These are phyloP conservation scores for Muraenolepis orangiensis DNA, from an alignment of 2,797 vertebrate genomes.

Conservation along the genomic window DNA sequence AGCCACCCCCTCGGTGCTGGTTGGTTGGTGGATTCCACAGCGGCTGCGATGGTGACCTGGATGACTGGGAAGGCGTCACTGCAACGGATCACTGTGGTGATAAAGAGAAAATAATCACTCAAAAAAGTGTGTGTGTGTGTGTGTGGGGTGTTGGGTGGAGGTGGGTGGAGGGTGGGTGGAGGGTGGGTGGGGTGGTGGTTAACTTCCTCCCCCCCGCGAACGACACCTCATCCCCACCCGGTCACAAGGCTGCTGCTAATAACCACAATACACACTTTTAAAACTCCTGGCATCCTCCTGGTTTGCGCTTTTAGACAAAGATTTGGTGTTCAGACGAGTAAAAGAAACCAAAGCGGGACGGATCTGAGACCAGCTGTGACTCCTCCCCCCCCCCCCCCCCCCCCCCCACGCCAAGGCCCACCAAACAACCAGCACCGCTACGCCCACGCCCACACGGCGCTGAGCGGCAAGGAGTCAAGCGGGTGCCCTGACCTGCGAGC, in stretches of 20 bases:
- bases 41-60: too few species aligned
- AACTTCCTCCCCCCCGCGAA: too few species aligned
- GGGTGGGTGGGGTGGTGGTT: constrained; percentile 7
- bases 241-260: constrained; percentile 46
- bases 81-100: too few species aligned
- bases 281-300: constrained; percentile 60
- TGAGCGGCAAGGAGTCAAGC: constrained; percentile 70
- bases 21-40: too few species aligned
- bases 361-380: constrained; percentile 60
- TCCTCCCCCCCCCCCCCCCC: too few species aligned
- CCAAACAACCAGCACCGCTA: constrained; percentile 60
- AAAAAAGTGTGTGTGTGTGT: too few species aligned
- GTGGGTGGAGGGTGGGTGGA: too few species aligned
- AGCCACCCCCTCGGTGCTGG: constrained; percentile 34
- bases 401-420: constrained; percentile 58
- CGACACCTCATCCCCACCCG: constrained; percentile 23
- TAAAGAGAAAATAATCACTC: too few species aligned
- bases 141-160: too few species aligned
- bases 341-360: constrained; percentile 48
- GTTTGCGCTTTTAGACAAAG: constrained; percentile 69
- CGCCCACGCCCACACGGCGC: constrained; percentile 71
- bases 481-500: constrained; percentile 73
- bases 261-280: constrained; percentile 51
- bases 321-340: constrained; percentile 64
- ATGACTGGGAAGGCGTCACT: too few species aligned